These are phyloP conservation scores for Myrmecobius fasciatus DNA, from an alignment of 2,113 vertebrate species.

Conservation along the genomic window DNA sequence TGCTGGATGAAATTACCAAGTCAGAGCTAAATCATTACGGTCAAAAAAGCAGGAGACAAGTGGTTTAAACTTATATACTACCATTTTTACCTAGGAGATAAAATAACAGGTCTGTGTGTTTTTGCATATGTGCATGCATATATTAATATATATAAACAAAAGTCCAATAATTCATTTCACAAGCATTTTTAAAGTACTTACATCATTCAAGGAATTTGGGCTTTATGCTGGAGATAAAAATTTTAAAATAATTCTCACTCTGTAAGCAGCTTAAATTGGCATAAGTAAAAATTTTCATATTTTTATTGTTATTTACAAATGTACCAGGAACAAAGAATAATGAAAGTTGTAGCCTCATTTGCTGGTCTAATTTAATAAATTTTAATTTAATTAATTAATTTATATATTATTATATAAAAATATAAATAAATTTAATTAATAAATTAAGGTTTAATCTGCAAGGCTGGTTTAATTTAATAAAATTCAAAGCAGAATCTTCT, in stretches of 20 bases:
- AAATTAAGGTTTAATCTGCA: no score
- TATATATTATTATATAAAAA: no score
- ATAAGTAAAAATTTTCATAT: not conserved
- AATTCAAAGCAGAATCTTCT: not conserved
- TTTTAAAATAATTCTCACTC: not conserved
- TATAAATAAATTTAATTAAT: no score
- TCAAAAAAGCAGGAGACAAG: not conserved
- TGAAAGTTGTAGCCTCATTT: not conserved
- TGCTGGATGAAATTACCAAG: not conserved
- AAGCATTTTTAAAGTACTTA: not conserved
- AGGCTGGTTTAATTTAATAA: not conserved
- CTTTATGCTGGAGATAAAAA: not conserved
- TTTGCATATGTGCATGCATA: not conserved
- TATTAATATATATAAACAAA: not conserved
- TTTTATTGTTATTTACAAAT: not conserved
- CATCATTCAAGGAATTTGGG: not conserved
- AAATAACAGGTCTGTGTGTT: not conserved
- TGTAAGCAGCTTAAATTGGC: not conserved
- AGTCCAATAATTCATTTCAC: not conserved
- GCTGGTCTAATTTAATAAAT: not conserved
- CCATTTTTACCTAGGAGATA: not conserved
- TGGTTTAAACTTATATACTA: not conserved
- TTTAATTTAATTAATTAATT: no score
- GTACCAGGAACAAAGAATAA: not conserved
- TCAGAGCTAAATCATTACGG: not conserved